phyloP scores from a whole-genome alignment of 2,113 vertebrate species.

The Rhodinocichla rosea region DNA sequence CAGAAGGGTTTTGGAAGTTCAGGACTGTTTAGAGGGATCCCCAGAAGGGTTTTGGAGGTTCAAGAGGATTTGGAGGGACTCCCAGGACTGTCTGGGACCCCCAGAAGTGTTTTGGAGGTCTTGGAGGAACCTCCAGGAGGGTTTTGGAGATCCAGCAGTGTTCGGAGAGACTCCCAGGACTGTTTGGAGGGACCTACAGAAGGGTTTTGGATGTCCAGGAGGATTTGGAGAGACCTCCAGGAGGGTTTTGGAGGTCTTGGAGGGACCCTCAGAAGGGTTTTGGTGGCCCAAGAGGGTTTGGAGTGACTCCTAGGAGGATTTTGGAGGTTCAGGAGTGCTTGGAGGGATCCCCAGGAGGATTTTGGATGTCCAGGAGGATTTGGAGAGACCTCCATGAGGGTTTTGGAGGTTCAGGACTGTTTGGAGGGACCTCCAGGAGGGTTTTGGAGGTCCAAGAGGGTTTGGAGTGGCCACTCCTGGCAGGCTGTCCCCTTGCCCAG shows the following conservation, averaged over 20 bases:
- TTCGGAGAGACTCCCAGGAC: no score
- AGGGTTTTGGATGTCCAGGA: no score
- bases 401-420: rapidly evolving
- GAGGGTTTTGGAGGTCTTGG: not conserved
- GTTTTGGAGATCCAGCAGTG: rapidly evolving
- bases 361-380: not conserved
- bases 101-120: no score
- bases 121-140: not conserved
- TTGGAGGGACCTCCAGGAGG: not conserved
- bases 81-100: rapidly evolving
- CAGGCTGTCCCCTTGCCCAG: not conserved
- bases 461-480: rapidly evolving
- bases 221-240: rapidly evolving
- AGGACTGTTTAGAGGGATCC: rapidly evolving
- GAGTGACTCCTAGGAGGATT: no score
- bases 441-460: rapidly evolving
- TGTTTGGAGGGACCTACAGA: rapidly evolving
- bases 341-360: no score
- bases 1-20: no score
- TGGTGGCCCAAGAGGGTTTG: no score
- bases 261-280: rapidly evolving
- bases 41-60: no score
- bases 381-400: no score
- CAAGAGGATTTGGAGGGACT: rapidly evolving
- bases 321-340: not conserved